Evolutionary conservation across 92 coral and sea anemone species (phyloP).

Genomic region (Chrysogorgia sp.): DNA sequence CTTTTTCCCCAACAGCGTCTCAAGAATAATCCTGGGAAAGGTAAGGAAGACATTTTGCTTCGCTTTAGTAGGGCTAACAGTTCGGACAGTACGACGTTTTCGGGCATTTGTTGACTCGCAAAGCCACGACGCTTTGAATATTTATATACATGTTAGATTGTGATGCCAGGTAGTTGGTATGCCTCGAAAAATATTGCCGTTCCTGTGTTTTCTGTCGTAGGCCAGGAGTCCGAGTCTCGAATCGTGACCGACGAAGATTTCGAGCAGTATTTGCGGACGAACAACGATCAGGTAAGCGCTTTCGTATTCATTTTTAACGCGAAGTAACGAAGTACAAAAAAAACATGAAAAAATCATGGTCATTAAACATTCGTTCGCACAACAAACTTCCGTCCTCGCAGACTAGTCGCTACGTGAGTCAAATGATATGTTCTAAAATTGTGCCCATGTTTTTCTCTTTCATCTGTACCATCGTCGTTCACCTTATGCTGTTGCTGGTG

Average conservation of each 20-base stretch:
- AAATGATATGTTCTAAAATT: slow-evolving; percentile 1
- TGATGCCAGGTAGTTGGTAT: neutral
- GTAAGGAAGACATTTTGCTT: slow-evolving; percentile 7
- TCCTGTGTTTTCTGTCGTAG: slow-evolving; percentile 21
- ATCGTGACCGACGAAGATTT: slow-evolving; percentile 77
- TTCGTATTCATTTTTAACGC: slow-evolving; percentile 27
- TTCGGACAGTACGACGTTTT: neutral
- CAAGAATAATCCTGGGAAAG: slow-evolving; percentile 44
- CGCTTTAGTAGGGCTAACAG: neutral
- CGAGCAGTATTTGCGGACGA: slow-evolving; percentile 87
- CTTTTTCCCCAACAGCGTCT: slow-evolving; percentile 9
- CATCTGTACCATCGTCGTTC: neutral
- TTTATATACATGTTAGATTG: neutral
- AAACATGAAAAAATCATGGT: neutral
- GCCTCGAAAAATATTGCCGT: neutral
- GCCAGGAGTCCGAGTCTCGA: slow-evolving; percentile 85
- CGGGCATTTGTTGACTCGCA: neutral
- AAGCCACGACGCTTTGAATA: slow-evolving; percentile 2
- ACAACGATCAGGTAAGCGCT: slow-evolving; percentile 81
- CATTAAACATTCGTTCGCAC: neutral
- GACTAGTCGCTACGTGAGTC: neutral
- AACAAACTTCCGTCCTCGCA: slow-evolving; percentile 7
- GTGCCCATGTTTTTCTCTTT: slow-evolving; percentile 10
- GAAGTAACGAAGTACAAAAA: neutral
- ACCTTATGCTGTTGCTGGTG: neutral